Conservation (phyloP, 2,888 invertebrate species). For the Sphaerophoria taeniata region DNA sequence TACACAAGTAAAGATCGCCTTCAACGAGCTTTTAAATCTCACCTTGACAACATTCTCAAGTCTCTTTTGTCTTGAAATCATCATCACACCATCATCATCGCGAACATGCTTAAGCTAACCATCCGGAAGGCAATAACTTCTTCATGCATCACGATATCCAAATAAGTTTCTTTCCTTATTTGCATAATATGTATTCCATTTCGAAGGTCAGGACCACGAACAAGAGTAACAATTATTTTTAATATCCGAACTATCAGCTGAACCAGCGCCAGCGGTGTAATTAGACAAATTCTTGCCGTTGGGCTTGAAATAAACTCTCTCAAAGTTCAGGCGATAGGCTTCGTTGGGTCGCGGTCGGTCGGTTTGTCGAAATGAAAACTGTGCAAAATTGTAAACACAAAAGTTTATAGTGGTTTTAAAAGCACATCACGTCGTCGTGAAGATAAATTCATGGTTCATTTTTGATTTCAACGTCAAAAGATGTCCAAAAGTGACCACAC, state of each 20-base stretch:
- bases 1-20: constrained; percentile 7
- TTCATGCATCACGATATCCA: constrained; percentile 36
- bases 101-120: neutral
- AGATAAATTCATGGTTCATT: constrained; percentile 45
- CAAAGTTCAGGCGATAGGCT: constrained; percentile 1
- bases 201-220: constrained; percentile 28
- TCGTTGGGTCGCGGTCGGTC: neutral
- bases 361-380: neutral
- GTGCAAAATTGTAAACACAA: neutral
- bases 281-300: neutral
- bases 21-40: constrained; percentile 7
- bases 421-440: constrained; percentile 60
- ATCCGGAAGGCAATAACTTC: constrained; percentile 12
- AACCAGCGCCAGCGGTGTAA: neutral
- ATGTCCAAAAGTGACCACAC: constrained; percentile 69
- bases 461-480: constrained; percentile 43
- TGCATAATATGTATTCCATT: constrained; percentile 25
- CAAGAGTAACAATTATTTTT: constrained; percentile 22
- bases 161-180: constrained; percentile 9
- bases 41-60: constrained; percentile 30
- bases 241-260: neutral
- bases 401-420: constrained; percentile 31
- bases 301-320: neutral
- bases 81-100: neutral
- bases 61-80: constrained; percentile 11